Evolutionary conservation across 37 sponge, comb jelly and placozoan genomes (phyloP).

Genomic region (Spongilla lacustris): DNA sequence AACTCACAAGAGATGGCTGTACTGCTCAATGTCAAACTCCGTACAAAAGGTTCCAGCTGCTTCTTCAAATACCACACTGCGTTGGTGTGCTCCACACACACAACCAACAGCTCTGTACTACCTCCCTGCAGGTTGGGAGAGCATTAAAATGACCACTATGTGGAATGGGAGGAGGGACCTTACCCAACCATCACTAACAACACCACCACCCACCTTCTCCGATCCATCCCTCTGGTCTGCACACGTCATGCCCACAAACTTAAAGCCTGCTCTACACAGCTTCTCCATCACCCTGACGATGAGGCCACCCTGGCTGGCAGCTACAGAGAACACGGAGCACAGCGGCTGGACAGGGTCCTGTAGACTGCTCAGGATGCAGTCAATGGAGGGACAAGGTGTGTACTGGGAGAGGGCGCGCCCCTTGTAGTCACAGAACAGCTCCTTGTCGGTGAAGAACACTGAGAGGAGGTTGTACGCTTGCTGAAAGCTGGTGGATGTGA

Average conservation of each 20-base stretch:
- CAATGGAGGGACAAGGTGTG: conserved; percentile 29
- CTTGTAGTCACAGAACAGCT: conserved; percentile 57
- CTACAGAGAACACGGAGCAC: conserved; percentile 39
- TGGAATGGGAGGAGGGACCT: neutral
- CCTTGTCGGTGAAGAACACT: conserved; percentile 69
- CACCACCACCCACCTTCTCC: neutral
- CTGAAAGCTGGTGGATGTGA: conserved; percentile 14
- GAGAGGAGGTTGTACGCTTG: conserved; percentile 34
- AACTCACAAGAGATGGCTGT: conserved; percentile 24
- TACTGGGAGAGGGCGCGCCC: conserved; percentile 21
- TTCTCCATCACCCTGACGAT: conserved; percentile 53
- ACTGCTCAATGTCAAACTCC: neutral
- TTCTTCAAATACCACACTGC: conserved; percentile 67
- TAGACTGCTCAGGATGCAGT: conserved; percentile 19
- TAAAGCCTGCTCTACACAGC: conserved; percentile 43
- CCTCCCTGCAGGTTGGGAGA: too few relatives aligned
- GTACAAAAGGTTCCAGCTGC: conserved; percentile 35
- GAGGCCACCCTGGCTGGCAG: neutral
- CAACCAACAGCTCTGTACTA: conserved; percentile 8
- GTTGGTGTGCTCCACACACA: conserved; percentile 67
- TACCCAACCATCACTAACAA: neutral
- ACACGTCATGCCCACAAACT: conserved; percentile 42
- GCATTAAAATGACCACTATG: neutral
- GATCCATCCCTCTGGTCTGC: neutral
- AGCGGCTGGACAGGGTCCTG: neutral